Base-by-base conservation (phyloP, 2,113 vertebrate species). In the Pelvicachromis taeniatus region DNA sequence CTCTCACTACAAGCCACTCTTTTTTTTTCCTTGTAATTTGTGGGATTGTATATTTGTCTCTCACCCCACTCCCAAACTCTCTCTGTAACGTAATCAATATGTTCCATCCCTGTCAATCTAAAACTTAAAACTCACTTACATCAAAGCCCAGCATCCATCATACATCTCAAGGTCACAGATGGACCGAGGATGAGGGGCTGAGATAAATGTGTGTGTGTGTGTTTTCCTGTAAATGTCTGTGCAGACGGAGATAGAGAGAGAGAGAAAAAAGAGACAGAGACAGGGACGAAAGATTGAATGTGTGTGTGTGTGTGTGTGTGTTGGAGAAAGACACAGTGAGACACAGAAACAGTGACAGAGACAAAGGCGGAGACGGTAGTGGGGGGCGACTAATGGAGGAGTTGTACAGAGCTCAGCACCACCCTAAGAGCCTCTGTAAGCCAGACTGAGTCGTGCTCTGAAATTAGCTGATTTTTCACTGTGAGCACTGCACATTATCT, bases 401-500 rank as follows among this genome's bases (percentile, higher is more conserved):
- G 91, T 29, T 90, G 89, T 82, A 91, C 83, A 87, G 85, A 89
- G 92, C 91, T 93, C 93, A 93, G 91, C 94, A 94, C 84, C 91
- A 92, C 84, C 89, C 92, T 90, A 90, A 93, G 88, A 94, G 92
- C 91, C 83, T 94, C 87, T 82, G 92, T 93, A 91, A 94, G 92
- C 87, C 92, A 91, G 91, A 92, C 93, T 87, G 90, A 93, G 91
- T 88, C 84, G 87, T 90, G 92, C 89, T 94, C 89, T 94, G 94
- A 93, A 95, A 95, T 94, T 93, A 94, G 91, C 91, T 83, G 92
- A 94, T 95, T 94, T 93, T 95, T 94, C 93, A 94, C 89, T 90
- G 90, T 85, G 93, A 92, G 88, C 85, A 77, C 91, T 91, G 88
- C 91, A 89, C 88, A 92, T 93, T 94, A 93, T 94, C 94, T 89